Evolutionary conservation across 2,113 vertebrate genomes (phyloP), one percentile per base, ranked within the genome.

Genomic region (Plecturocebus donacophilus): DNA sequence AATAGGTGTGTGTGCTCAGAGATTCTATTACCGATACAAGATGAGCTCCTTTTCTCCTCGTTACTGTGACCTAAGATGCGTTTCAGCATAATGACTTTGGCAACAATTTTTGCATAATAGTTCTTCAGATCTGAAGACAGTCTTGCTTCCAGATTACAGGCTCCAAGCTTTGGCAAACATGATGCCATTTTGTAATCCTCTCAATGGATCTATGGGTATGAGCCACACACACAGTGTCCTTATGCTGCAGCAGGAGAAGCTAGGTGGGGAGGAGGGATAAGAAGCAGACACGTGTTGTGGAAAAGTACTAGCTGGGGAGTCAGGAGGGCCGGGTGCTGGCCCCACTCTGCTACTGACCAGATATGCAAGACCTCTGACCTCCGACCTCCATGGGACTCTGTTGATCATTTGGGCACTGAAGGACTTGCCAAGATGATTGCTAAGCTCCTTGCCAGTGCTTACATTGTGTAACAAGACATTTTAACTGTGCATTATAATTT

Each of bases 51-150:
- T 42, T 76, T 35, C 27, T 87, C 84, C 56, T 79, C n/a, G 79
- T 84, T 87, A 14, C 61, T 85, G 38, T 17, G 93, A 79, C 40
- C 91, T 84, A 73, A 80, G 54, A 80, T 83, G 76, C 47, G 58
- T 93, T 94, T 82, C 85, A 84, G 42, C 84, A 88, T 93, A 96
- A 97, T 82, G 70, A 85, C 64, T 77, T 83, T 68, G 83, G 79
- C 71, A 95, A 87, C 89, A 52, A 19, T 49, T 87, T 97, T 94
- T 90, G 32, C 96, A 68, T 64, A 93, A 89, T 71, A 54, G 49
- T 83, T 75, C 89, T 97, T 97, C 61, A 87, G 86, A 87, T 91
- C 66, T 87, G 38, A 77, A 96, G 87, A 76, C 54, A 14, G 1
- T 68, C 32, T 54, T 94, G 42, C 76, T 61, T 93, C 40, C 38